Evolutionary conservation across 2,113 vertebrate genomes (phyloP).

Genomic region (Prietella phreatophila): DNA sequence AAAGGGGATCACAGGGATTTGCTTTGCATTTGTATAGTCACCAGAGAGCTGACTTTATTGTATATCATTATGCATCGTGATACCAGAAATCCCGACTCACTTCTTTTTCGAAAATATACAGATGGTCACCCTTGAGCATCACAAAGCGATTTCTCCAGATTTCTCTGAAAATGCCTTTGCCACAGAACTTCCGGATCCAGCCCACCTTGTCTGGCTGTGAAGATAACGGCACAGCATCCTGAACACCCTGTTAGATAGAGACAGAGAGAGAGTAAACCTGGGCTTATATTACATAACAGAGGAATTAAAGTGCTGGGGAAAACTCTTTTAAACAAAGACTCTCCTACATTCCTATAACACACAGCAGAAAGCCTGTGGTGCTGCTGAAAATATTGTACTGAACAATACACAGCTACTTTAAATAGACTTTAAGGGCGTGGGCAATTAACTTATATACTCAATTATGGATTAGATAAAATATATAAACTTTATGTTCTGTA

Average conservation of each 20-base stretch:
- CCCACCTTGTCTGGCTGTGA: constrained; percentile 85
- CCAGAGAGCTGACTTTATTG: not conserved
- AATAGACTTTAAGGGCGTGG: constrained; percentile 26
- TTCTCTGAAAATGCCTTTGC: constrained; percentile 93
- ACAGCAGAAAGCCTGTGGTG: not conserved
- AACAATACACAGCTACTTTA: not conserved
- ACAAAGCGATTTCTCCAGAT: constrained; percentile 93
- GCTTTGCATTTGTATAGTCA: not conserved
- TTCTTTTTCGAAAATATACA: constrained; percentile 91
- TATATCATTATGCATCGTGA: not conserved
- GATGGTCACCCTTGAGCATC: constrained; percentile 86
- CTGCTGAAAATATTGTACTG: not conserved
- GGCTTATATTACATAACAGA: constrained; percentile 26
- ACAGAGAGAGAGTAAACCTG: constrained; percentile 11
- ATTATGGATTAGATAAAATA: not conserved
- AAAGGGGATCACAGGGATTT: not conserved
- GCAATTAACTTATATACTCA: constrained; percentile 20
- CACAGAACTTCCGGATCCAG: constrained; percentile 95
- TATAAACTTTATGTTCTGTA: not conserved
- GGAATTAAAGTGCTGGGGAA: not conserved
- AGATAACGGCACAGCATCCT: constrained; percentile 73
- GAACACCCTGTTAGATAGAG: constrained; percentile 72
- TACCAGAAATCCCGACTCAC: constrained; percentile 66
- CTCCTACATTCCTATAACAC: not conserved
- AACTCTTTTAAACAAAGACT: not conserved